Conservation (phyloP, 2,113 vertebrate genomes). For the Podarcis cretensis region DNA sequence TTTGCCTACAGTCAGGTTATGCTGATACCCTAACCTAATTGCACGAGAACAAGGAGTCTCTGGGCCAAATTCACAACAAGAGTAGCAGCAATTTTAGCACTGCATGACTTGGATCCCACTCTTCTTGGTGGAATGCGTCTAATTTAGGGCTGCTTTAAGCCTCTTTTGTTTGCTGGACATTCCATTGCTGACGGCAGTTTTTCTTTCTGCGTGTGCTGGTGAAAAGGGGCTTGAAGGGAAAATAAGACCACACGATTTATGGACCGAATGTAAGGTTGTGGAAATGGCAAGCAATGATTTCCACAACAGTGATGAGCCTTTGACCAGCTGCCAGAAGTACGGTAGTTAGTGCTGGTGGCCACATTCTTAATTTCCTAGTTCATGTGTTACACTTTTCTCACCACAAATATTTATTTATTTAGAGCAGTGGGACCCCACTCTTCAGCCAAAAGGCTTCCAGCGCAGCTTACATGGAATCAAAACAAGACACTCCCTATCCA, state of each 20-base stretch:
- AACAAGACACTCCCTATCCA: too few relatives aligned
- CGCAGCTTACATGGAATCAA: too few relatives aligned
- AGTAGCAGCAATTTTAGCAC: constrained; percentile 20
- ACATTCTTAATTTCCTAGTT: background rate
- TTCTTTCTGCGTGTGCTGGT: background rate
- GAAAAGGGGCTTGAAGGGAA: background rate
- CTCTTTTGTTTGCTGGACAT: background rate
- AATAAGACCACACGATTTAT: background rate
- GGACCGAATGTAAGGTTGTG: background rate
- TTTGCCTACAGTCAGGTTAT: constrained; percentile 27
- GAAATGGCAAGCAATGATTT: background rate
- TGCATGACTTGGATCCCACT: constrained; percentile 16
- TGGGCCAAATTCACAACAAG: constrained; percentile 51
- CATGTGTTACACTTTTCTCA: background rate
- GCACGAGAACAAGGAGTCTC: constrained; percentile 37
- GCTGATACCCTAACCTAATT: constrained; percentile 64
- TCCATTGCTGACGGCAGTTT: background rate
- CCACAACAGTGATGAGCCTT: background rate
- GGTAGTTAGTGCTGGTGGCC: background rate
- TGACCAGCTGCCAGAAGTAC: background rate
- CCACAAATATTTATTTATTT: too few relatives aligned
- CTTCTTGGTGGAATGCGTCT: background rate
- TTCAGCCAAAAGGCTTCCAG: too few relatives aligned
- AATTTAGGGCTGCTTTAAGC: background rate
- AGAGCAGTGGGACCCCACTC: too few relatives aligned